Conservation (phyloP, 2,888 invertebrate genomes). For the Eristalis arbustorum region DNA sequence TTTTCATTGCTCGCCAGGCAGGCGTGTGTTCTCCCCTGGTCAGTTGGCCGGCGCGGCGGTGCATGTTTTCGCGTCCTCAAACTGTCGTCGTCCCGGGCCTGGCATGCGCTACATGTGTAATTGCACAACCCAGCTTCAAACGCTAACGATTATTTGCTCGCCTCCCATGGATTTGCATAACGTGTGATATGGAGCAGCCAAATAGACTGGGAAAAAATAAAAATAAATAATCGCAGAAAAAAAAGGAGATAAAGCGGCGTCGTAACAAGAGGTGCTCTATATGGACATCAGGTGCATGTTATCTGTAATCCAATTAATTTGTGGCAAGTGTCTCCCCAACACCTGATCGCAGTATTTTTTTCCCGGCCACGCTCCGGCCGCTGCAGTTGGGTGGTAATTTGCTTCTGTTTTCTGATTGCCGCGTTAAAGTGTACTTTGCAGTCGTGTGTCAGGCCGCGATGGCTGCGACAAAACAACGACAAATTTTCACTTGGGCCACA, state of each 20-base stretch:
- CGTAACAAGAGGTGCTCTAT: conserved; percentile 33
- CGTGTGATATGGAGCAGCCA: conserved; percentile 51
- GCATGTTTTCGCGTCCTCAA: conserved; percentile 36
- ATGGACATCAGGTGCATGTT: conserved; percentile 60
- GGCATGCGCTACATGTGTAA: conserved; percentile 47
- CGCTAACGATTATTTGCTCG: conserved; percentile 44
- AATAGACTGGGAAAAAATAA: background rate
- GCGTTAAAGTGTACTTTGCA: conserved; percentile 20
- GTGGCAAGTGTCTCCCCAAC: conserved; percentile 69
- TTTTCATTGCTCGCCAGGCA: conserved; percentile 4
- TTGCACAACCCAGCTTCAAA: conserved; percentile 45
- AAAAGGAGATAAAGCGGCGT: background rate
- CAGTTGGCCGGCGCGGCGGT: background rate
- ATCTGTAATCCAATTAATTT: conserved; percentile 69
- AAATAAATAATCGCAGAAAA: background rate
- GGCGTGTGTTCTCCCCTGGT: background rate
- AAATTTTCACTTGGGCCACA: background rate
- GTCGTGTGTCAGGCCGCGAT: conserved; percentile 47
- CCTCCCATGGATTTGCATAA: conserved; percentile 45
- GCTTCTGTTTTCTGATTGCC: conserved; percentile 57
- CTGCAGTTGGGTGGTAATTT: conserved; percentile 39
- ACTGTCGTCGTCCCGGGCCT: conserved; percentile 49
- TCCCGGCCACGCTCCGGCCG: background rate
- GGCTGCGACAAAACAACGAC: conserved; percentile 21
- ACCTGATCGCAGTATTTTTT: conserved; percentile 64